Percentiles rank a stretch among this genome's conserved stretches.
Conservation (phyloP, 2,113 vertebrate species). For the Camelus dromedarius region DNA sequence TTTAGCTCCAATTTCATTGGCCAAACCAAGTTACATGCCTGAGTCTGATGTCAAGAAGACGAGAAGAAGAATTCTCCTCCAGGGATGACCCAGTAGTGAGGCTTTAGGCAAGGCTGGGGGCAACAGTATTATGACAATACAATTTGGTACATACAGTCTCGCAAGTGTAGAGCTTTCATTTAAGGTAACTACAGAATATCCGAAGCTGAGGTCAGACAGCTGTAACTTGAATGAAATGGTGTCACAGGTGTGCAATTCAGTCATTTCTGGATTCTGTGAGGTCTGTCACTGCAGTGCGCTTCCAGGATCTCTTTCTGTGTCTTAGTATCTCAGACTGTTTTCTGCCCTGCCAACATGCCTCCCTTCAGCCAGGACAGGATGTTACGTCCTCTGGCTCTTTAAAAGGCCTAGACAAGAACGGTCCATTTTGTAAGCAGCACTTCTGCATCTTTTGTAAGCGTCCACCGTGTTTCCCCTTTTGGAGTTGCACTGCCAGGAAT, state of each 20-base stretch:
- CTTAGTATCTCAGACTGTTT: neutral
- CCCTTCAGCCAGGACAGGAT: neutral
- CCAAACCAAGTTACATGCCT: neutral
- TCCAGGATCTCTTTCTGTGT: neutral
- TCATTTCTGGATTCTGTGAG: neutral
- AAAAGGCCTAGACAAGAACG: neutral
- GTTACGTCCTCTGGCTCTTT: neutral
- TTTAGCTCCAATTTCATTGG: neutral
- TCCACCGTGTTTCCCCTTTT: neutral
- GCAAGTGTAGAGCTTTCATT: neutral
- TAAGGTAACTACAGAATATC: neutral
- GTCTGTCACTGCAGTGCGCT: neutral
- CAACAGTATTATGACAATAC: neutral
- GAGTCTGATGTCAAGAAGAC: neutral
- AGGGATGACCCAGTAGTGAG: neutral
- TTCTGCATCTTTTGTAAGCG: slow-evolving; percentile 29
- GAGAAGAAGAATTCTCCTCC: neutral
- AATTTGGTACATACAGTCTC: neutral
- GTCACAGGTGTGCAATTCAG: neutral
- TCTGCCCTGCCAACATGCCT: neutral
- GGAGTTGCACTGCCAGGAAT: neutral
- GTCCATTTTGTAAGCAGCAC: neutral
- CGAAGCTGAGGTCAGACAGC: neutral
- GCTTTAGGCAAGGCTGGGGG: neutral
- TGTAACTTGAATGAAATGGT: neutral